These are phyloP conservation scores for Penaeus monodon DNA, from an alignment of 2,888 invertebrate species.

Conservation along the genomic window DNA sequence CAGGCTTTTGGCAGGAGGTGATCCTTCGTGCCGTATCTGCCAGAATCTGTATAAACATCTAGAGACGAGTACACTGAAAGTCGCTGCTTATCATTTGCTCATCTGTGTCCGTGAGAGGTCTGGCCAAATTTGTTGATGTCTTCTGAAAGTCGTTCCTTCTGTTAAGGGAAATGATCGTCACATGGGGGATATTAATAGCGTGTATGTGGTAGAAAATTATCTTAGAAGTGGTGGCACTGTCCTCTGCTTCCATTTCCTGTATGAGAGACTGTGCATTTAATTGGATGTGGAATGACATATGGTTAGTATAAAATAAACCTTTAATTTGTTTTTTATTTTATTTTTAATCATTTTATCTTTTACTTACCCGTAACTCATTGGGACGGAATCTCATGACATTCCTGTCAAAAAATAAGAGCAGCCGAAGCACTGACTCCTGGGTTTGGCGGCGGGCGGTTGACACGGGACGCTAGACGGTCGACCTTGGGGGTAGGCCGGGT, in stretches of 20 bases:
- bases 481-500: not conserved
- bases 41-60: conserved; percentile 18
- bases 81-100: not conserved
- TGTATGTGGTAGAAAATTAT: too few species aligned
- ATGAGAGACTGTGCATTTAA: too few species aligned
- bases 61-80: not conserved
- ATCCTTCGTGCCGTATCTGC: conserved; percentile 8
- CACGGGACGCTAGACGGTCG: not conserved
- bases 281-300: too few species aligned
- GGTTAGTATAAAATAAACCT: too few species aligned
- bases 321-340: too few species aligned
- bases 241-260: too few species aligned
- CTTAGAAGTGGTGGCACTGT: too few species aligned
- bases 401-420: conserved; percentile 15
- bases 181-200: not conserved
- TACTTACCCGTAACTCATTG: conserved; percentile 48
- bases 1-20: not conserved
- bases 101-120: not conserved
- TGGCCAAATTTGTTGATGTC: not conserved
- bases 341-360: too few species aligned
- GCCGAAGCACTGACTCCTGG: not conserved
- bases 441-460: not conserved
- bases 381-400: conserved; percentile 44
- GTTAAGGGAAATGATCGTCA: not conserved
- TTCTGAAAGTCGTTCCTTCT: not conserved